Evolutionary conservation across 1,140 invertebrate genomes (phyloP).

Genomic region (Meloidogyne exigua): DNA sequence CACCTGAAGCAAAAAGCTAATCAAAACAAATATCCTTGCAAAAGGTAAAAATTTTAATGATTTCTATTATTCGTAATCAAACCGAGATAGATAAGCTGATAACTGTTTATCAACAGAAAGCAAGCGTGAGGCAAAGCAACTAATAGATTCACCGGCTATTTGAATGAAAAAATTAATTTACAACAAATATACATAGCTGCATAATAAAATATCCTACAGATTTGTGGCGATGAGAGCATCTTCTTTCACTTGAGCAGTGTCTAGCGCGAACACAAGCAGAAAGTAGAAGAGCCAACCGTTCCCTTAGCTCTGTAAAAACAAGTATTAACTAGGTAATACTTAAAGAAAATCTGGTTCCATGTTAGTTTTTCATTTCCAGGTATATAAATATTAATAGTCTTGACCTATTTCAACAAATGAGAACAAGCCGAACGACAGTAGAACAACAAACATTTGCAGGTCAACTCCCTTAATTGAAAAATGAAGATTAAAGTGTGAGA

Average conservation of each 20-base stretch:
- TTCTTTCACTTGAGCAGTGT: background rate
- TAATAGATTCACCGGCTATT: background rate
- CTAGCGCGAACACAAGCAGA: constrained; percentile 28
- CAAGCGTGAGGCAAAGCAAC: background rate
- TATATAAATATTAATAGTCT: no score
- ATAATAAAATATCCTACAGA: background rate
- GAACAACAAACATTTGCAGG: constrained; percentile 38
- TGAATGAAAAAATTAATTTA: background rate
- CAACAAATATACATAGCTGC: background rate
- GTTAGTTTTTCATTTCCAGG: no score
- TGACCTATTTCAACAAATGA: constrained; percentile 36
- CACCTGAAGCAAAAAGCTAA: background rate
- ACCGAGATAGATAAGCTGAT: constrained; percentile 41
- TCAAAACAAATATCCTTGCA: background rate
- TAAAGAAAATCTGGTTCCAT: no score
- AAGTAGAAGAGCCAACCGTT: constrained; percentile 10
- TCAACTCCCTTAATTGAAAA: constrained; percentile 38
- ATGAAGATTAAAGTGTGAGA: background rate
- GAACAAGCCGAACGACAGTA: constrained; percentile 40
- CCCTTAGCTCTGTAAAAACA: constrained; percentile 32
- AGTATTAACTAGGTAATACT: no score
- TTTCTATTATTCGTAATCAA: background rate
- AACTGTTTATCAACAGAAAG: constrained; percentile 38
- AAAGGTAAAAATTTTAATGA: no score
- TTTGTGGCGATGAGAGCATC: constrained; percentile 1